These are phyloP conservation scores for Odocoileus hemionus DNA, from an alignment of 2,113 vertebrate genomes.

Conservation along the genomic window DNA sequence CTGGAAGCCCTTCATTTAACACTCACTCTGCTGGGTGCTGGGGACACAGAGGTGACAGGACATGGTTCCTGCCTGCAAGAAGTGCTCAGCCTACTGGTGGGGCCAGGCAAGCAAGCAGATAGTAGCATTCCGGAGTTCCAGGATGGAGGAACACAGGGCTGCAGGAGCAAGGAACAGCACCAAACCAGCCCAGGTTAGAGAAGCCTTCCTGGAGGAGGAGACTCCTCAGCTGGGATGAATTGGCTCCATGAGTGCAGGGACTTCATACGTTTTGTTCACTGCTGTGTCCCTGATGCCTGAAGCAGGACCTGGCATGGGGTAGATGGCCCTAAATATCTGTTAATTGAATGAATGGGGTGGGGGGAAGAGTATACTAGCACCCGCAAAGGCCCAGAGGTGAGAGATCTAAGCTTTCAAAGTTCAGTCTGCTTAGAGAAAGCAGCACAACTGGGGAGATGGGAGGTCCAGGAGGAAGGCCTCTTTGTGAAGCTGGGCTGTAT, in stretches of 20 bases:
- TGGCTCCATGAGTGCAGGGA: neutral
- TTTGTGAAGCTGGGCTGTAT: neutral
- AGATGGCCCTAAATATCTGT: neutral
- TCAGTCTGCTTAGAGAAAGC: neutral
- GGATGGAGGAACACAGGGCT: neutral
- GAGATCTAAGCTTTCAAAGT: neutral
- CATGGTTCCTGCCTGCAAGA: neutral
- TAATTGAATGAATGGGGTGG: neutral
- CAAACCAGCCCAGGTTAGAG: neutral
- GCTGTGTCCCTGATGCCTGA: neutral
- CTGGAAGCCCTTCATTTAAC: neutral
- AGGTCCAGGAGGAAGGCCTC: neutral
- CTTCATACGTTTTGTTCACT: neutral
- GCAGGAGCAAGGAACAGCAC: neutral
- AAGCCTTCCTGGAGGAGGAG: neutral
- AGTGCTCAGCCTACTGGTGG: neutral
- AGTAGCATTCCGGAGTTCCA: neutral
- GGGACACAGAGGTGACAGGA: neutral
- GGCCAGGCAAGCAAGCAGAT: neutral
- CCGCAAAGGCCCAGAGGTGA: neutral
- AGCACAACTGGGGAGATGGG: neutral
- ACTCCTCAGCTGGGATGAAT: neutral
- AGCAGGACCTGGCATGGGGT: neutral
- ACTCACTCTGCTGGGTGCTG: neutral
- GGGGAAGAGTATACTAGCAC: neutral